Evolutionary conservation across 2,113 vertebrate species (phyloP).

Genomic region (Corythaeola cristata): DNA sequence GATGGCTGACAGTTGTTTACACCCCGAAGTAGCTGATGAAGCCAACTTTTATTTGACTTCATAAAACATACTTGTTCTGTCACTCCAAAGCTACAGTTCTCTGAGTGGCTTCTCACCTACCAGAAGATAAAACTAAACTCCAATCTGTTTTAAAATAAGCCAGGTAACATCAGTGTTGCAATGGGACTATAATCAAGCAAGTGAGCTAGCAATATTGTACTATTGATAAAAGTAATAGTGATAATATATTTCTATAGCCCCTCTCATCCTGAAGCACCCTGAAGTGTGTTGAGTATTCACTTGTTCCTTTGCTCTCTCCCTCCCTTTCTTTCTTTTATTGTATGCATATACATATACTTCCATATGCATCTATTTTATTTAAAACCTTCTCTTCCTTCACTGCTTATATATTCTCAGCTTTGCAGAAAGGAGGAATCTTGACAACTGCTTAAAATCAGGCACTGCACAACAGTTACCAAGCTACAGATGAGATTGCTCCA

Average conservation of each 20-base stretch:
- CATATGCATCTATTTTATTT: neutral
- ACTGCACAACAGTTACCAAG: neutral
- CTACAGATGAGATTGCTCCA: neutral
- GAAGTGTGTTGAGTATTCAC: neutral
- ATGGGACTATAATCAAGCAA: slow-evolving; percentile 38
- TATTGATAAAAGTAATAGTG: slow-evolving; percentile 19
- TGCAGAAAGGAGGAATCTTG: neutral
- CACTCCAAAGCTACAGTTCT: slow-evolving; percentile 32
- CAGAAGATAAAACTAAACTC: slow-evolving; percentile 39
- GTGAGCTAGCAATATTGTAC: slow-evolving; percentile 28
- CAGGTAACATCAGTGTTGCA: slow-evolving; percentile 15
- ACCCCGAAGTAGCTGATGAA: slow-evolving; percentile 45
- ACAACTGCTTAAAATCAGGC: neutral
- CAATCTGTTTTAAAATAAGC: slow-evolving; percentile 44
- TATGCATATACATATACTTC: neutral
- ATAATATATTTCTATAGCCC: slow-evolving; percentile 20
- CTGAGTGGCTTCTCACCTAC: slow-evolving; percentile 11
- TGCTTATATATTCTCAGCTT: neutral
- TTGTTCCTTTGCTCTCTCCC: neutral
- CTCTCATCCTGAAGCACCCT: neutral
- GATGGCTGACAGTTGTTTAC: slow-evolving; percentile 69
- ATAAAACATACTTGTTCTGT: slow-evolving; percentile 54
- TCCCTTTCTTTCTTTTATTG: neutral
- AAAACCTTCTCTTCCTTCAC: neutral
- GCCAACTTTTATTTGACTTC: slow-evolving; percentile 66